Conservation (phyloP, 2,888 invertebrate species). For the Exocentrus adspersus region DNA sequence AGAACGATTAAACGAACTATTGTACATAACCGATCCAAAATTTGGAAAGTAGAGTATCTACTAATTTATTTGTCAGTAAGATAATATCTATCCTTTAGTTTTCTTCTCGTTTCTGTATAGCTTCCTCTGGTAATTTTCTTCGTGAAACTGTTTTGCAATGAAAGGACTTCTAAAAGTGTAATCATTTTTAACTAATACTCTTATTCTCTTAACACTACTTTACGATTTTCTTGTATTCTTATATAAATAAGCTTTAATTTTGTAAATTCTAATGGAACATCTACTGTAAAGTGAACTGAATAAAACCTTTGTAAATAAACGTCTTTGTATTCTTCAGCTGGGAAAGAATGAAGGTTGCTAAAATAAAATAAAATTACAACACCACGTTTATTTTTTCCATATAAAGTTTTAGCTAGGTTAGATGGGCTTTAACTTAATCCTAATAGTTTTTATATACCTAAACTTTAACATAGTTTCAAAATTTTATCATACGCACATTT, state of each 20-base stretch:
- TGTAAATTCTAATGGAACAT: slow-evolving; percentile 45
- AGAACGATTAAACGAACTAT: not conserved
- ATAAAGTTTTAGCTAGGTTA: too few species aligned
- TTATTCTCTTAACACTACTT: slow-evolving; percentile 27
- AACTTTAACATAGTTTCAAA: too few species aligned
- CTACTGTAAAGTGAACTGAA: slow-evolving; percentile 49
- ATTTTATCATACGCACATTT: too few species aligned
- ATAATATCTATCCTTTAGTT: not conserved
- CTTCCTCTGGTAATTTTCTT: not conserved
- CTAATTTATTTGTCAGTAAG: slow-evolving; percentile 5
- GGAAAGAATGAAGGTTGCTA: too few species aligned
- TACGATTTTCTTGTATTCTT: slow-evolving; percentile 24
- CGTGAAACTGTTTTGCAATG: too few species aligned
- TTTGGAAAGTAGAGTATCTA: not conserved
- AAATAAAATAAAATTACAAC: too few species aligned
- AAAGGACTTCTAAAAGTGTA: not conserved
- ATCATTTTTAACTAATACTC: not conserved
- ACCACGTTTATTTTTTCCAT: too few species aligned
- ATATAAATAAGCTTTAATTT: slow-evolving; percentile 35
- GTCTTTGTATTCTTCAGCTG: too few species aligned
- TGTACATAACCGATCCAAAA: not conserved
- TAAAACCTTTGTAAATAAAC: slow-evolving; percentile 41
- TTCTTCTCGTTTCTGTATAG: slow-evolving; percentile 2
- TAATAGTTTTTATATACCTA: too few species aligned
- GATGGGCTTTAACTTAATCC: too few species aligned